Conservation (phyloP, 30 jellyfish, hydroid and myxozoan genomes). For the Aurelia aurita region DNA sequence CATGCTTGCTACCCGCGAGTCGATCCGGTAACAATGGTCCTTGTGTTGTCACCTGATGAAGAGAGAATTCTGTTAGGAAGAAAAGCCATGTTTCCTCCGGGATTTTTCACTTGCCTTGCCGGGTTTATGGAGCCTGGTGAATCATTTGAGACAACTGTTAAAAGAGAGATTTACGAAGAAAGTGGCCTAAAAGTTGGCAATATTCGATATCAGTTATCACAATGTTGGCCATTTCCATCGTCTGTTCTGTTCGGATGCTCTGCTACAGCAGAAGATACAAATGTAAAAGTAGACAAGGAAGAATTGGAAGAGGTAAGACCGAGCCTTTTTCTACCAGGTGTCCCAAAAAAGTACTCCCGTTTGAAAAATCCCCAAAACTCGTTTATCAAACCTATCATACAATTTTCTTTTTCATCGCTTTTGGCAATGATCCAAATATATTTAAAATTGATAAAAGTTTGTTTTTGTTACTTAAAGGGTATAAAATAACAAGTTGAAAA, state of each 20-base stretch:
- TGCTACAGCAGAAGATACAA: conserved; percentile 59
- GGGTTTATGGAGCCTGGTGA: conserved; percentile 90
- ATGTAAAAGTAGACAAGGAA: conserved; percentile 41
- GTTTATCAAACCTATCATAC: too few species aligned
- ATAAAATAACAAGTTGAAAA: too few species aligned
- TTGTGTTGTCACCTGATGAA: conserved; percentile 70
- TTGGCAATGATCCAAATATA: too few species aligned
- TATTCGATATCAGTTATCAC: conserved; percentile 70
- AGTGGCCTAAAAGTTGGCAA: conserved; percentile 56
- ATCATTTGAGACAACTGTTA: conserved; percentile 73
- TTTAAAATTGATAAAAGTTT: too few species aligned
- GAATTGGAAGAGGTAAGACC: conserved; percentile 72
- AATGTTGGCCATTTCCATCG: conserved; percentile 88
- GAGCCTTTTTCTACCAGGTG: background rate
- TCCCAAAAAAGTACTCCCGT: background rate
- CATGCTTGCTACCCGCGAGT: conserved; percentile 86
- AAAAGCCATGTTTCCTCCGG: conserved; percentile 66
- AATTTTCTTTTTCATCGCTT: too few species aligned
- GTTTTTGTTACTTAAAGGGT: too few species aligned
- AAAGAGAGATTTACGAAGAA: conserved; percentile 79
- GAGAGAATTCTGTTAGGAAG: conserved; percentile 66
- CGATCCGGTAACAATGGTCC: conserved; percentile 79
- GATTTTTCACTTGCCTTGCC: conserved; percentile 76
- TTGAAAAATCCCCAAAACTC: too few species aligned
- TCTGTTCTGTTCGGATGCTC: conserved; percentile 76